phyloP scores from a whole-genome alignment of 2,113 vertebrate genomes.

The Heloderma charlesbogerti region DNA sequence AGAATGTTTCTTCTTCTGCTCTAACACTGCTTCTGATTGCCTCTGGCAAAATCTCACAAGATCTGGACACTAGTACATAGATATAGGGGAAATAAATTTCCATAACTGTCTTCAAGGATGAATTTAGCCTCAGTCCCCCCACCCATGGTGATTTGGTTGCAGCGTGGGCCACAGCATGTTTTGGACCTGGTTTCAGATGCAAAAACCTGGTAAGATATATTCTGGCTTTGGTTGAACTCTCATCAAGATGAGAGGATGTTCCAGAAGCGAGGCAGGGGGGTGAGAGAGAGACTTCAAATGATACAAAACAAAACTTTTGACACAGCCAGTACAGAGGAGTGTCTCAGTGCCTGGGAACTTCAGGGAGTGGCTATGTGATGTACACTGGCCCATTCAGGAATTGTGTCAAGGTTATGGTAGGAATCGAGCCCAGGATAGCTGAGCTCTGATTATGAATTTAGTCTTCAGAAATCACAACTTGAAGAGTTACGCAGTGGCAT shows the following conservation, averaged over 20 bases:
- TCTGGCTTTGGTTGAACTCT: not conserved
- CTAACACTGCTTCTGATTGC: not conserved
- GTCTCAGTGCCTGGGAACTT: not conserved
- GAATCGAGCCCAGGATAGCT: not conserved
- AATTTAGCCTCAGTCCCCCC: too few species aligned
- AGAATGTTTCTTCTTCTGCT: not conserved
- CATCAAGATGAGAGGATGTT: not conserved
- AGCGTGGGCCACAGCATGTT: too few species aligned
- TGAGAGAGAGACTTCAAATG: not conserved
- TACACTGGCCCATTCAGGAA: not conserved
- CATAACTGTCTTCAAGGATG: too few species aligned
- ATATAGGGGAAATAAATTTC: too few species aligned
- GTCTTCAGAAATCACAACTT: not conserved
- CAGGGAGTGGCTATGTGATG: too few species aligned
- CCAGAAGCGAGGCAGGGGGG: not conserved
- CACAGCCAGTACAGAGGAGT: not conserved
- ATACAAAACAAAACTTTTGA: not conserved
- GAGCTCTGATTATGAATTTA: not conserved
- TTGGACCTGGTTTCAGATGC: not conserved
- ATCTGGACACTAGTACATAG: too few species aligned
- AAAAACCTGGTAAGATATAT: not conserved
- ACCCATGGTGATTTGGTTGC: too few species aligned
- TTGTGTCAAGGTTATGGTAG: not conserved
- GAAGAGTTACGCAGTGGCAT: not conserved
- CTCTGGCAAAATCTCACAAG: too few species aligned